phyloP scores from a whole-genome alignment of 2,113 vertebrate species.

The Spheniscus mendiculus region DNA sequence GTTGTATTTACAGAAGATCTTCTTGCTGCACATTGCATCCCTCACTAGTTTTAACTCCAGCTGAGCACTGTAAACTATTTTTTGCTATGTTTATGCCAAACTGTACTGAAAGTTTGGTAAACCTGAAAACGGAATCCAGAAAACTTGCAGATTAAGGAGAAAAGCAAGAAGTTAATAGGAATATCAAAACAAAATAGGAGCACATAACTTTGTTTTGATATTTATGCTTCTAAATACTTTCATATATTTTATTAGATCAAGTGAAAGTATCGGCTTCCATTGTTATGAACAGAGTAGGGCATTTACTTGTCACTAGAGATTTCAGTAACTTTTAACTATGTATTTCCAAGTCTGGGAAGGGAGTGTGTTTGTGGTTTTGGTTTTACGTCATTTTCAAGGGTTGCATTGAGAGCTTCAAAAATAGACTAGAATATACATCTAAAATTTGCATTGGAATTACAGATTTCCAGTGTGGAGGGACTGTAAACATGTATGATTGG shows the following conservation, averaged over 20 bases:
- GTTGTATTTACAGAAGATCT: not conserved
- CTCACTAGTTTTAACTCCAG: not conserved
- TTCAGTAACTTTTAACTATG: not conserved
- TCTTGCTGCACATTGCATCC: not conserved
- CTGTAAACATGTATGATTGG: not conserved
- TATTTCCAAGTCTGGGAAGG: not conserved
- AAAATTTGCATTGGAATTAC: not conserved
- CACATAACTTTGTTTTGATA: not conserved
- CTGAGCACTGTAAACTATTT: not conserved
- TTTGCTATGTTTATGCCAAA: not conserved
- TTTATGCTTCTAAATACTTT: not conserved
- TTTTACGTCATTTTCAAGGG: not conserved
- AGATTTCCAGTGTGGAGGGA: not conserved
- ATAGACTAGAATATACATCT: not conserved
- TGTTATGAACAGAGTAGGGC: not conserved
- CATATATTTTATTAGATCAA: not conserved
- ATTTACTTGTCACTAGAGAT: not conserved
- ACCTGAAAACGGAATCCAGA: not conserved
- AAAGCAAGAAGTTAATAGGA: not conserved
- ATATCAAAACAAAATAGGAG: not conserved
- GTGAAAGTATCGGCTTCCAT: rapidly evolving
- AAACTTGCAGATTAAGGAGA: not conserved
- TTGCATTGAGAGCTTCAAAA: not conserved
- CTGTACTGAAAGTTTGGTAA: not conserved
- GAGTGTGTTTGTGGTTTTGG: not conserved